phyloP scores from a whole-genome alignment of 2,113 vertebrate species.

The Chloropsis cyanopogon region DNA sequence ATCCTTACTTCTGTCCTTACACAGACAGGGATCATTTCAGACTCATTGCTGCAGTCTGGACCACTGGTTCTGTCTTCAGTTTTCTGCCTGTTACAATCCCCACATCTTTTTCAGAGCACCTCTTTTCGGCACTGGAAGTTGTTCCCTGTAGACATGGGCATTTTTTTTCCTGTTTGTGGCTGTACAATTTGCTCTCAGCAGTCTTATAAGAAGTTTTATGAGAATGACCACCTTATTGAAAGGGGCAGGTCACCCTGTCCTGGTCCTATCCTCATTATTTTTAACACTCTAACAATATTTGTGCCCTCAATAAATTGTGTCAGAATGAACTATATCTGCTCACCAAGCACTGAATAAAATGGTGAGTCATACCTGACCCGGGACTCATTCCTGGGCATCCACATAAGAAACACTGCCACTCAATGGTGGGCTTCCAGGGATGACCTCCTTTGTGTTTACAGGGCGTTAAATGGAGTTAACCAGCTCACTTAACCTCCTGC shows the following conservation, averaged over 20 bases:
- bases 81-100: not conserved
- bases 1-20: not conserved
- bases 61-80: not conserved
- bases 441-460: not conserved
- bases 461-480: not conserved
- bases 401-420: not conserved
- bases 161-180: not conserved
- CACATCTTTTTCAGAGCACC: not conserved
- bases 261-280: constrained; percentile 9
- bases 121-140: not conserved
- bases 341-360: not conserved
- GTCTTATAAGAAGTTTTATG: not conserved
- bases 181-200: not conserved
- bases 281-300: constrained; percentile 14
- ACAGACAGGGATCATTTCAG: not conserved
- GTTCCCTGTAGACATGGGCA: not conserved
- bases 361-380: constrained; percentile 33
- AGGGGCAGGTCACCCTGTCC: not conserved
- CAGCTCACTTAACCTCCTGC: not conserved
- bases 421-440: not conserved
- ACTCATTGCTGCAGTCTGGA: not conserved
- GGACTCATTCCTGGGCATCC: not conserved
- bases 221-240: not conserved
- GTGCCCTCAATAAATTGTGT: constrained; percentile 11
- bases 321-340: constrained; percentile 2